Evolutionary conservation across 2,113 vertebrate species (phyloP).

Genomic region (Saccopteryx leptura): DNA sequence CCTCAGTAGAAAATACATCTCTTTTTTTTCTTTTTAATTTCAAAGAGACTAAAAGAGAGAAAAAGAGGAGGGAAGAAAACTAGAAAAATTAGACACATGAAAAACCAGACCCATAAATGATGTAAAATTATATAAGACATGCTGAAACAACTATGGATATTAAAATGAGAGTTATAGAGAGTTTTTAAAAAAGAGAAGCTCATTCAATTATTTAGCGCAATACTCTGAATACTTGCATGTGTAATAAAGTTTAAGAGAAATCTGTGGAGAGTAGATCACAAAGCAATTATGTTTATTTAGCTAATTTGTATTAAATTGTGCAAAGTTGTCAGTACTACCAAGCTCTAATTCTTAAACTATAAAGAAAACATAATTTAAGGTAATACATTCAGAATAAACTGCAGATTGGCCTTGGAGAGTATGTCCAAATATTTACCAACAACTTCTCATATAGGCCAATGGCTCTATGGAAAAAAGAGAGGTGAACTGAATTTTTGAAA

Average conservation of each 20-base stretch:
- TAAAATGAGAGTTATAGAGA: slow-evolving; percentile 38
- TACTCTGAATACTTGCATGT: not conserved
- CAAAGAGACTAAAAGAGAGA: not conserved
- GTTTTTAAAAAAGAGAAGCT: not conserved
- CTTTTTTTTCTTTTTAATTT: not conserved
- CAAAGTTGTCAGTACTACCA: not conserved
- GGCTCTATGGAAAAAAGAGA: not conserved
- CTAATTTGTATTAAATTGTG: slow-evolving; percentile 26
- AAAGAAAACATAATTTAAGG: slow-evolving; percentile 23
- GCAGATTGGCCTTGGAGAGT: not conserved
- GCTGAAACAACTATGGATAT: slow-evolving; percentile 6
- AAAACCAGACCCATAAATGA: slow-evolving; percentile 51
- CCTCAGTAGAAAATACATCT: not conserved
- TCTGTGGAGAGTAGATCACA: not conserved
- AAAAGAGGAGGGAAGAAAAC: not conserved
- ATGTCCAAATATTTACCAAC: not conserved
- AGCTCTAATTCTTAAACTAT: slow-evolving; percentile 22
- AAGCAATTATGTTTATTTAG: slow-evolving; percentile 56
- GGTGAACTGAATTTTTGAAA: not conserved
- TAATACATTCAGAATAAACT: slow-evolving; percentile 27
- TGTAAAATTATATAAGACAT: slow-evolving; percentile 16
- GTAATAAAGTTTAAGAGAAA: slow-evolving; percentile 42
- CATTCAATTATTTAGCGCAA: slow-evolving; percentile 53
- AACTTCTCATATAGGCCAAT: not conserved
- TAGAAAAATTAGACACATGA: not conserved